Percentiles rank a stretch among this genome's conserved stretches.
phyloP scores from a whole-genome alignment of 2,888 invertebrate species.

The Thymelicus lineola region DNA sequence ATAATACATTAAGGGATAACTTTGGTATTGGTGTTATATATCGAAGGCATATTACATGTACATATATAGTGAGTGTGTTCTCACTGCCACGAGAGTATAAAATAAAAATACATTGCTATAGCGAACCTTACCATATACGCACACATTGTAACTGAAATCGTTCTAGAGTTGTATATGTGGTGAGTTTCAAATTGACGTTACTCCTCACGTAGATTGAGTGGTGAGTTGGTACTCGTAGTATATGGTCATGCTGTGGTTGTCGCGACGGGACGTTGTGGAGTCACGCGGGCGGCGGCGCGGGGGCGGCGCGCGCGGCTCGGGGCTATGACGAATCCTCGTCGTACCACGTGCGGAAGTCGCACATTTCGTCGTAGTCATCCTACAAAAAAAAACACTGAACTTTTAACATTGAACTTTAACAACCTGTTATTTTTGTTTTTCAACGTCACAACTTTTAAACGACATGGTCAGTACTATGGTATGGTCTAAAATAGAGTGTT shows the following conservation, averaged over 20 bases:
- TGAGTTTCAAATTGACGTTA: background rate
- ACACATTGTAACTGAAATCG: slow-evolving; percentile 6
- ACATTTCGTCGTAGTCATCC: slow-evolving; percentile 80
- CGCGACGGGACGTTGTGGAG: slow-evolving; percentile 13
- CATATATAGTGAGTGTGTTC: slow-evolving; percentile 31
- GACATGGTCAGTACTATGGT: too few species aligned
- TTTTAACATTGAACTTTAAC: background rate
- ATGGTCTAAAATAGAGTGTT: too few species aligned
- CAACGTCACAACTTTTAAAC: too few species aligned
- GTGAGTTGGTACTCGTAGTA: background rate
- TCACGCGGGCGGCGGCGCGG: slow-evolving; percentile 37
- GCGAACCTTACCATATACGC: background rate
- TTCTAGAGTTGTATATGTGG: background rate
- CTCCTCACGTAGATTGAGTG: background rate
- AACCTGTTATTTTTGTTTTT: too few species aligned
- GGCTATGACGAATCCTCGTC: slow-evolving; percentile 82
- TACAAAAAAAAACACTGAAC: slow-evolving; percentile 46
- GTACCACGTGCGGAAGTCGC: slow-evolving; percentile 79
- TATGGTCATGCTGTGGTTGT: background rate
- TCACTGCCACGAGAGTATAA: background rate
- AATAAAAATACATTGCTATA: slow-evolving; percentile 1
- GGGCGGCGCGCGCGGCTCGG: slow-evolving; percentile 45
- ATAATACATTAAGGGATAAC: slow-evolving; percentile 66
- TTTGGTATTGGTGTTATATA: slow-evolving; percentile 79
- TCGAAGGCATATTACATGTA: slow-evolving; percentile 52